Evolutionary conservation across 1,140 invertebrate genomes (phyloP).

Genomic region (Hylyphantes graminicola): DNA sequence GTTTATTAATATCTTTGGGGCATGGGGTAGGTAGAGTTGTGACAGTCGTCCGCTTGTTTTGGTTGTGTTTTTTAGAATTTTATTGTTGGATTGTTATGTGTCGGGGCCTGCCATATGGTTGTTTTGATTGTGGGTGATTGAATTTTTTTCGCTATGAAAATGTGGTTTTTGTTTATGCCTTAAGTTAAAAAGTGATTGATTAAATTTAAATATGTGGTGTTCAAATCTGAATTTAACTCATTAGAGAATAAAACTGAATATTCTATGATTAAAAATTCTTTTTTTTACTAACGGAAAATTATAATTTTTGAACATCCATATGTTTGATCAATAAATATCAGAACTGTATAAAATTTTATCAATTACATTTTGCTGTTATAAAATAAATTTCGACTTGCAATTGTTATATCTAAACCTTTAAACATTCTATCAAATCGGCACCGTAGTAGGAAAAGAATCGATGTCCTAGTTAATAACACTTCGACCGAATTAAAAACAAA

Average conservation of each 20-base stretch:
- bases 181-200: too few species aligned
- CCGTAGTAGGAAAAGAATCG: not conserved
- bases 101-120: too few species aligned
- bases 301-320: too few species aligned
- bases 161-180: not conserved
- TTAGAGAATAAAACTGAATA: too few species aligned
- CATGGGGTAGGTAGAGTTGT: too few species aligned
- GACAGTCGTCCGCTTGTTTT: too few species aligned
- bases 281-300: too few species aligned
- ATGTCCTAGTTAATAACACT: not conserved
- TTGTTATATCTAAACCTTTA: not conserved
- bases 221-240: too few species aligned
- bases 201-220: too few species aligned
- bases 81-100: not conserved
- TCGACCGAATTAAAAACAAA: not conserved
- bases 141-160: not conserved
- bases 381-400: not conserved
- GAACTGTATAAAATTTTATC: not conserved
- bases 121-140: not conserved
- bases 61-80: not conserved
- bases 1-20: too few species aligned
- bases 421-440: not conserved
- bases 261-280: too few species aligned
- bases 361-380: not conserved
- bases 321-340: too few species aligned